Evolutionary conservation across 1,140 invertebrate genomes (phyloP), one percentile per base, ranked within the genome.

Genomic region (Archivesica marissinica): DNA sequence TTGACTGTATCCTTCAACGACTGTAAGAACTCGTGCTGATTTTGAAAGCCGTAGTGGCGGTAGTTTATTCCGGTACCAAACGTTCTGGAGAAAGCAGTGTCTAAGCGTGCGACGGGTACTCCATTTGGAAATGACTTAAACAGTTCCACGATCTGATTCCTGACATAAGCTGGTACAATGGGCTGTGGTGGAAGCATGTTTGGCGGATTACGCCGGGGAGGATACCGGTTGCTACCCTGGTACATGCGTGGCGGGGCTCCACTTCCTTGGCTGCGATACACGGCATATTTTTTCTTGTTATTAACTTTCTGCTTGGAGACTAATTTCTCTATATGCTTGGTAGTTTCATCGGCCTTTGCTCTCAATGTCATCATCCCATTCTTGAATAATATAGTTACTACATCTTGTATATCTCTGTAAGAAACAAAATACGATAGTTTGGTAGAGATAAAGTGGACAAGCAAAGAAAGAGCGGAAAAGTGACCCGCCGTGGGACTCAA

Each of bases 271-370:
- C 54, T 59, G 47, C 79, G 64, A 47, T 83, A 85, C 13, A 87
- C 86, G 3, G 88, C 83, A 85, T 79, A 86, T 72, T 90, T 91
- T 33, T 86, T 86, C 30, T 87, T 89, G 59, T 89, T 85, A 1
- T 83, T 44, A 7, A 91, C 68, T 72, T 88, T 92, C 76, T 93
- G 92, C 39, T 82, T 88, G 0, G 90, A 87, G 15, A 93, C 92
- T 25, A 93, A 47, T 82, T 83, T 88, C 74, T 89, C 83, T 25
- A 93, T 91, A 59, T 92, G 90, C 44, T 83, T 38, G 11, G 91
- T 92, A 17, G 87, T 87, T 33, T 88, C 86, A 75, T 92, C 88
- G 11, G 89, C 85, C 11, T 89, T 87, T 0, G 86, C 89, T 59
- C 68, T 86, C 11, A 93, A 66, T 23, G 87, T 88, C 61, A 91